Conservation (phyloP, 2,888 invertebrate species). For the Drosophila meridionalis region DNA sequence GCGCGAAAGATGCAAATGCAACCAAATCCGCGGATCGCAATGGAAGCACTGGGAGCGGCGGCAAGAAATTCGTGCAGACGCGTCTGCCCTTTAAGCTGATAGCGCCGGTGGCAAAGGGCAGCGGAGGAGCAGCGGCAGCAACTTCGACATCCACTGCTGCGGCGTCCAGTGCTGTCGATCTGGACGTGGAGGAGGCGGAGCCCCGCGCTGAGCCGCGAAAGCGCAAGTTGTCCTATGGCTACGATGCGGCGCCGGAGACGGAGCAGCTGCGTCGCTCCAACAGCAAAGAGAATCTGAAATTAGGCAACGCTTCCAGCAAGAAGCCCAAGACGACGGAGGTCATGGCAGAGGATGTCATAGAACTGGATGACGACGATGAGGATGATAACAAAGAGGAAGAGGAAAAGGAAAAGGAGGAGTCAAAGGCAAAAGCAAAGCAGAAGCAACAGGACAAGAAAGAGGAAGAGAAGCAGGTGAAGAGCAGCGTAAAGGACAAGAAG, state of each 20-base stretch:
- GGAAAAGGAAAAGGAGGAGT: neutral
- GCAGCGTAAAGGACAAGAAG: neutral
- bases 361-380: constrained; percentile 27
- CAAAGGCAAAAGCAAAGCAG: neutral
- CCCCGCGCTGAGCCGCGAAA: constrained; percentile 62
- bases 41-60: constrained; percentile 56
- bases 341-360: constrained; percentile 37
- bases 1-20: constrained; percentile 44
- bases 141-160: neutral
- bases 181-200: constrained; percentile 31
- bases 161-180: constrained; percentile 3
- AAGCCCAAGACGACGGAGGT: constrained; percentile 42
- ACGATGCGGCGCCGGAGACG: constrained; percentile 29
- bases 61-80: constrained; percentile 88
- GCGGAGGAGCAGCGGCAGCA: constrained; percentile 28
- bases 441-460: neutral
- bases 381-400: neutral
- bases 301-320: constrained; percentile 43
- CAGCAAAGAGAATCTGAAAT: constrained; percentile 62
- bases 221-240: constrained; percentile 78
- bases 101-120: constrained; percentile 72
- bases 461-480: neutral
- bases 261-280: constrained; percentile 48
- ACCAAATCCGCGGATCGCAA: constrained; percentile 44
- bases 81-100: constrained; percentile 87